phyloP scores from a whole-genome alignment of 2,888 invertebrate genomes.

The Drosophila incognita region DNA sequence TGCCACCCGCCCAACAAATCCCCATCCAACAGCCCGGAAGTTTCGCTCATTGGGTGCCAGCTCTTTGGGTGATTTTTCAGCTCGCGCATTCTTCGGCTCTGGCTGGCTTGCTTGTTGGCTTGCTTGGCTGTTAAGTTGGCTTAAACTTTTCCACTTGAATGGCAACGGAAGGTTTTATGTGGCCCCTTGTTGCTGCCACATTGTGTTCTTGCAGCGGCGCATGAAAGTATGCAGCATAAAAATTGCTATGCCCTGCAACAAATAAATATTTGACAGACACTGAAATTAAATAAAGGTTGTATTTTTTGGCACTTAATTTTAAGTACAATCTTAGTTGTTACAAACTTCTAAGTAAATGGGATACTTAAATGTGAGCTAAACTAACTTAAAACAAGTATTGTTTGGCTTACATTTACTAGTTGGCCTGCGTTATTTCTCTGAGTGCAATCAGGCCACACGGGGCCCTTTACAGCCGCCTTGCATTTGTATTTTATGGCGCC shows the following conservation, averaged over 20 bases:
- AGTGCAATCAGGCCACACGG: conserved; percentile 1
- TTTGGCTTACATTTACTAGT: not conserved
- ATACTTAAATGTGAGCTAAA: not conserved
- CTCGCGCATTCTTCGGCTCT: conserved; percentile 43
- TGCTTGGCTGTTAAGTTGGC: conserved; percentile 66
- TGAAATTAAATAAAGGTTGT: not conserved
- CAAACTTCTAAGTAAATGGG: not conserved
- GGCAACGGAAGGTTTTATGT: conserved; percentile 78
- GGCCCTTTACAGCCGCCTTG: conserved; percentile 14
- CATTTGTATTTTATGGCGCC: conserved; percentile 67
- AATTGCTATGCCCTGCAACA: conserved; percentile 69
- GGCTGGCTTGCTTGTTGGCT: conserved; percentile 7
- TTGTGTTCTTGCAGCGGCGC: conserved; percentile 69
- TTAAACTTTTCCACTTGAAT: conserved; percentile 80
- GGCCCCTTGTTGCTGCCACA: conserved; percentile 46
- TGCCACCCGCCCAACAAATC: not conserved
- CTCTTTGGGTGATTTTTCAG: conserved; percentile 56
- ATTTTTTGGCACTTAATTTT: not conserved
- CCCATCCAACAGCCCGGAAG: not conserved
- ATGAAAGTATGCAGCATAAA: conserved; percentile 76
- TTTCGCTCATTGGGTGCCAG: conserved; percentile 24
- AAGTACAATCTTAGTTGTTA: not conserved
- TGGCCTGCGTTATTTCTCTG: not conserved
- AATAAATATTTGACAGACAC: conserved; percentile 71
- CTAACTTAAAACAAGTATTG: not conserved